Evolutionary conservation across 2,797 vertebrate species (phyloP).

Genomic region (Otolemur crassicaudatus): DNA sequence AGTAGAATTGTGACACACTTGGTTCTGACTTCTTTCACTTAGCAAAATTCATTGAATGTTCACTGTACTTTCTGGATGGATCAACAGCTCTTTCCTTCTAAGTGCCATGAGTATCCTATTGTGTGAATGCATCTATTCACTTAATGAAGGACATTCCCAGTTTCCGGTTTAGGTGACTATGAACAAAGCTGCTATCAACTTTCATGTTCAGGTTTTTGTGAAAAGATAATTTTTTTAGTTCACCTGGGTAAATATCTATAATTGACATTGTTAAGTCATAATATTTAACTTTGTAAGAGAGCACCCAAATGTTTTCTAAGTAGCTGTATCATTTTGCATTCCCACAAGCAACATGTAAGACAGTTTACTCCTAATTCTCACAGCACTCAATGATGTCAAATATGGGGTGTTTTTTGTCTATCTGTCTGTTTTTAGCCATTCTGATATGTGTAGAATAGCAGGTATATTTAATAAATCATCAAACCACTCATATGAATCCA

Average conservation of each 20-base stretch:
- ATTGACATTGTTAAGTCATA: neutral
- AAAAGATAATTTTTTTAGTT: neutral
- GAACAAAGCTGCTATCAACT: neutral
- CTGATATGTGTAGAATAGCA: neutral
- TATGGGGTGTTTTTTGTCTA: neutral
- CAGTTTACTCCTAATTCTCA: neutral
- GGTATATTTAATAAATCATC: neutral
- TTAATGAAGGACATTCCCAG: neutral
- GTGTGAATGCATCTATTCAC: neutral
- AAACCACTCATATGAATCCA: neutral
- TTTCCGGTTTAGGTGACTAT: neutral
- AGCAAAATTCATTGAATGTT: neutral
- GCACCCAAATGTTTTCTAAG: neutral
- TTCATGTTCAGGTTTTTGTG: neutral
- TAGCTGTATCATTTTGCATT: neutral
- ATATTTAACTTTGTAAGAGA: neutral
- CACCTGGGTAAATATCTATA: neutral
- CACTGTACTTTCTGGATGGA: neutral
- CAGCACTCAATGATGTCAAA: neutral
- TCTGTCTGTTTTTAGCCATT: neutral
- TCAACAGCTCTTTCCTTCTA: neutral
- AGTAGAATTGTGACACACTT: neutral
- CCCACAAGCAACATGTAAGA: neutral
- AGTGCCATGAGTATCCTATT: neutral
- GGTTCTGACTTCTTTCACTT: conserved; percentile 11